A percentile compares a stretch with the other conserved stretches of the same genome.
Conservation (phyloP, 2,113 vertebrate species). For the Lepisosteus osseus region DNA sequence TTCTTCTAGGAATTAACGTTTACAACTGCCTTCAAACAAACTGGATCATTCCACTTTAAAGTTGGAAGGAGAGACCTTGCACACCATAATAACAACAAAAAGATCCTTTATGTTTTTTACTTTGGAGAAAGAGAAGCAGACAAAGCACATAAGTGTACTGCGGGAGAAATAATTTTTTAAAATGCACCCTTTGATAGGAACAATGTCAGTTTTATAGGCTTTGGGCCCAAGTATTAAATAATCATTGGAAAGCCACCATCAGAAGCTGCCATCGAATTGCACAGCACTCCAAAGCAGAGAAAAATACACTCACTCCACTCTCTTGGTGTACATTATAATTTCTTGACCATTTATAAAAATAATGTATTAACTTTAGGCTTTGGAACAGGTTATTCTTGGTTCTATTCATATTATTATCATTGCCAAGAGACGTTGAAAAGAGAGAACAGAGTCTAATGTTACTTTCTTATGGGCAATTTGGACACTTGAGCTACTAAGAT, state of each 20-base stretch:
- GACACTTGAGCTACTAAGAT: constrained; percentile 25
- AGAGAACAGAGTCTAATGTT: constrained; percentile 32
- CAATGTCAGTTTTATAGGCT: not conserved
- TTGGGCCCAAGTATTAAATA: constrained; percentile 16
- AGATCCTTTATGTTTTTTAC: constrained; percentile 3
- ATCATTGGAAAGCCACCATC: constrained; percentile 25
- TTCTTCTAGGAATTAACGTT: constrained; percentile 40
- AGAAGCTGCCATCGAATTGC: constrained; percentile 13
- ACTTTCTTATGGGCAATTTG: constrained; percentile 18
- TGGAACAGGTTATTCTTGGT: constrained; percentile 58
- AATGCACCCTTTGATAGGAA: constrained; percentile 7
- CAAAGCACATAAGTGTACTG: not conserved
- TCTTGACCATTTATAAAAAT: constrained; percentile 40
- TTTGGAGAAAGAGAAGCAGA: not conserved
- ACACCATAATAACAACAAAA: constrained; percentile 45
- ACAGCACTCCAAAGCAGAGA: constrained; percentile 11
- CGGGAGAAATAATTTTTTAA: not conserved
- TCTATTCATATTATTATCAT: constrained; percentile 46
- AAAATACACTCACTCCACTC: constrained; percentile 29
- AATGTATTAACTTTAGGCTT: constrained; percentile 22
- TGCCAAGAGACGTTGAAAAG: constrained; percentile 43
- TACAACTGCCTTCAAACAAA: constrained; percentile 37
- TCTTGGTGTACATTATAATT: constrained; percentile 25
- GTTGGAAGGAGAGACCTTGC: constrained; percentile 41
- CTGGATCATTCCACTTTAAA: constrained; percentile 53